Base-by-base conservation (phyloP, 1,140 invertebrate genomes). In the Lamellibrachia luymesi region DNA sequence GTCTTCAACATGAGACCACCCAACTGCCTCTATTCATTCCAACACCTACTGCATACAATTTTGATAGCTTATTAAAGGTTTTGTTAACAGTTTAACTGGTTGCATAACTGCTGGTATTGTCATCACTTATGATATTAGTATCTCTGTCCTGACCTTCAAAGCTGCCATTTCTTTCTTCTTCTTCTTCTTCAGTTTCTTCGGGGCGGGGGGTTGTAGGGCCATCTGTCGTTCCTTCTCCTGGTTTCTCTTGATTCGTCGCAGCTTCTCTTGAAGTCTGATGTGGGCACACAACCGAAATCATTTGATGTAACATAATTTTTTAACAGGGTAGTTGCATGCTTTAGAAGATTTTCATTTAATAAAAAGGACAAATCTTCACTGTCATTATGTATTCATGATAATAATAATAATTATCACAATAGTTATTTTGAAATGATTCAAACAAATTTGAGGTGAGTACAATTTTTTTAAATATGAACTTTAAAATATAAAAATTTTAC, bases 261-360 rank as follows among this genome's bases (percentile, higher is more conserved):
- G 95, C 96, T 99, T 99, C 96, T 99, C 99, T 94, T 99, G 99
- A 94, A 99, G 98, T 93, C 99, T 97, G 64, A 80, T 10, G 7
- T 0, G 25, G 25, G 64, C 2, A 91, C 38, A 94, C 52, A 51
- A 92, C 56, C 90, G 8, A 56, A 27, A 91, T 50, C 90, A 93
- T 50, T 10, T 38, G 52, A 38, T 50, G n/a, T 64, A 17, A 80
- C 22, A 80, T 91, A 93, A 4, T 92, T 92, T 56, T 38, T 38
- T 38, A 38, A 38, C 38, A 38, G 38, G 38, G 38, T 38, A 38
- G 38, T 0, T 38, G 38, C 38, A 38, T 38, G 38, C 38, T 38
- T 38, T 38, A 38, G 38, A 38, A 38, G 38, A 38, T 38, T 38
- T 38, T 38, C 38, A 38, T 38, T 38, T 38, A 38, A 38, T 38